Evolutionary conservation across 2,797 vertebrate genomes (phyloP), one percentile per base, ranked within the genome.

Genomic region (Phalloptychus januarius): DNA sequence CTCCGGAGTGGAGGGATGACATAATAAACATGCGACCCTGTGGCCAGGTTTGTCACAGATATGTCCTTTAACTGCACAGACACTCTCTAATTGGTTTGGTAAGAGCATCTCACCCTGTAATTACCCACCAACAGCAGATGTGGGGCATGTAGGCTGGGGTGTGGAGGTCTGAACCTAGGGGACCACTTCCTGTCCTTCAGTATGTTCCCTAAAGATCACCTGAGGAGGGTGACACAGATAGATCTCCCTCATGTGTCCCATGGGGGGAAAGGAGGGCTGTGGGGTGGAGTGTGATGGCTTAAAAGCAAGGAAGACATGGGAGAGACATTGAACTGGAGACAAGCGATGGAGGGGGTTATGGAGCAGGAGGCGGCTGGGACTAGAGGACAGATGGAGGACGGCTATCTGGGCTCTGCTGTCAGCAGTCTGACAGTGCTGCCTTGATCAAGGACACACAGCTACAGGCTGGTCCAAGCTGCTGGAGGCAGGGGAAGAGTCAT

Each of bases 361-460:
- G 91, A 89, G 89, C 93, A 94, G 72, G 50, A 23, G 72, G 46
- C 6, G 76, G 77, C 1, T 74, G 50, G 78, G 93, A 87, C 87
- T 88, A 82, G 95, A 96, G 95, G 93, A 95, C 93, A 44, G 36
- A 65, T 31, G 74, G 74, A 15, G 81, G 82, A 3, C 80, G 70
- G 76, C 56, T 67, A 70, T 81, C 75, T 74, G 63, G 44, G 46
- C 8, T 25, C 61, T 85, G 83, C 91, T 95, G 96, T 96, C 96
- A 96, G 92, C 95, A 95, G 95, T 96, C 95, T 96, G 96, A 96
- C 96, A 96, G 94, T 95, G 95, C 96, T 95, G 96, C 96, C 97
- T 97, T 97, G 97, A 97, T 98, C 95, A 97, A 97, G 97, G 97
- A 94, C 97, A 96, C 94, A 79, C 75, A 52, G 74, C 45, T 58